phyloP scores from a whole-genome alignment of 2,797 vertebrate genomes.

The Lacerta viridis region DNA sequence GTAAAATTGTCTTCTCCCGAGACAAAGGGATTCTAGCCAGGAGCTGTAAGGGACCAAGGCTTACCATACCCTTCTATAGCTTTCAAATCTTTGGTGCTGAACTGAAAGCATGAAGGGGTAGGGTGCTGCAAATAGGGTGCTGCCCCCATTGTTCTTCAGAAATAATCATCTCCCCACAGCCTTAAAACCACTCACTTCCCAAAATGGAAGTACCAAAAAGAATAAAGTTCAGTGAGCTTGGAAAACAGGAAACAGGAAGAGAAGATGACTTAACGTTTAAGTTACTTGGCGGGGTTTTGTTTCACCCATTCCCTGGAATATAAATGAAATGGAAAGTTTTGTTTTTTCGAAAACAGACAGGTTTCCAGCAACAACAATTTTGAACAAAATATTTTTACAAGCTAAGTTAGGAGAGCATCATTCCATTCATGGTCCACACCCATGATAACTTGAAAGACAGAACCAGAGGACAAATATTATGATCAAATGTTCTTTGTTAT shows the following conservation, averaged over 20 bases:
- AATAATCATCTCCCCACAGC: neutral
- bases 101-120: neutral
- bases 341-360: constrained; percentile 42
- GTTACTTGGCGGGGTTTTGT: neutral
- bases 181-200: neutral
- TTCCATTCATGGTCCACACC: constrained; percentile 43
- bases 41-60: neutral
- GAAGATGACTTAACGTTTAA: neutral
- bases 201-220: neutral
- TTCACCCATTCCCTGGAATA: constrained; percentile 17
- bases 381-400: constrained; percentile 50
- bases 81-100: neutral
- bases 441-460: constrained; percentile 26
- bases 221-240: neutral
- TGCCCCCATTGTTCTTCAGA: neutral
- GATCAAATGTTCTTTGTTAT: constrained; percentile 43
- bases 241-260: neutral
- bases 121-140: neutral
- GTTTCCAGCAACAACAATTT: constrained; percentile 52
- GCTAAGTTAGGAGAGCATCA: constrained; percentile 50
- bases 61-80: neutral
- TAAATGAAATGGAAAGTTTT: constrained; percentile 29
- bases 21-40: neutral
- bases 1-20: neutral
- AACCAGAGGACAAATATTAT: constrained; percentile 49